Conservation (phyloP, 2,113 vertebrate species). For the Lepidothrix coronata region DNA sequence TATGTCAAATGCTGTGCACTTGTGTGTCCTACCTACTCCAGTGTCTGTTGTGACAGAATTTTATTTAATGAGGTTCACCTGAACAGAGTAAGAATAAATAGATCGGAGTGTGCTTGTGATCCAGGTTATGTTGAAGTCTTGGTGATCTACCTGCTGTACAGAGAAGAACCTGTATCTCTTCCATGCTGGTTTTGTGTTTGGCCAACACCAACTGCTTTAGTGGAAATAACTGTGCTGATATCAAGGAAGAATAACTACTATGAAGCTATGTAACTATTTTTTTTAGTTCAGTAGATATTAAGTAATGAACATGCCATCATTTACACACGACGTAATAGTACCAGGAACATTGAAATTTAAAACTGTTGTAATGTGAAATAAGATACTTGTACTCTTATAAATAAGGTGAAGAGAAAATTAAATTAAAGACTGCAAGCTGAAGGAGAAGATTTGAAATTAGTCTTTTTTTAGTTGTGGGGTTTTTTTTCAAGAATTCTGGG, state of each 20-base stretch:
- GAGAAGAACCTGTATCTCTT: background rate
- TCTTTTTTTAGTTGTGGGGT: background rate
- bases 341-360: background rate
- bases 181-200: background rate
- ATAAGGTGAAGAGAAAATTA: background rate
- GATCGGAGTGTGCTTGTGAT: background rate
- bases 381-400: background rate
- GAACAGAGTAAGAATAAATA: background rate
- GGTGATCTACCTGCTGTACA: background rate
- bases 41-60: conserved; percentile 29
- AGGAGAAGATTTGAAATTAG: background rate
- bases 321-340: background rate
- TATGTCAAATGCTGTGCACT: background rate
- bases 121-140: background rate
- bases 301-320: background rate
- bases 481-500: background rate
- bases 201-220: background rate
- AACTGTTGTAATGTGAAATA: background rate
- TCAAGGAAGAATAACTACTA: background rate
- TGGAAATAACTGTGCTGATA: background rate
- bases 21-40: conserved; percentile 66
- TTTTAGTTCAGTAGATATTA: background rate
- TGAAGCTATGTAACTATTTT: background rate
- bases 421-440: background rate
- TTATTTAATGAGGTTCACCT: conserved; percentile 80